Evolutionary conservation across 2,797 vertebrate genomes (phyloP), one percentile per base, ranked within the genome.

Genomic region (Amazona finschi): DNA sequence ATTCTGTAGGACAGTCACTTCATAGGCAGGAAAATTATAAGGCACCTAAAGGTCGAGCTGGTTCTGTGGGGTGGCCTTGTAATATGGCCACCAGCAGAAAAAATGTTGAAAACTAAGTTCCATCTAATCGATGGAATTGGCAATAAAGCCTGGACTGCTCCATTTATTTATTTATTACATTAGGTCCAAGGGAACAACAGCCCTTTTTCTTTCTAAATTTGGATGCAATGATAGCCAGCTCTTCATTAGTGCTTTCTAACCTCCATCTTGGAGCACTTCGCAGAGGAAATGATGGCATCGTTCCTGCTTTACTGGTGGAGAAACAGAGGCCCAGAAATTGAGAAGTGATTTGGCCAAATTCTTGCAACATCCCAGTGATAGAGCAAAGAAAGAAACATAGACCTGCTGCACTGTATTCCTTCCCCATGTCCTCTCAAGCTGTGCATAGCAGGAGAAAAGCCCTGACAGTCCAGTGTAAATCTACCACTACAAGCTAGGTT

Each of bases 111-210:
- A 96, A 96, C 88, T 88, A 91, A 75, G 70, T 76, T 93, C 77
- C 73, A 64, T 91, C 87, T 96, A 93, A 94, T 94, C 90, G 90
- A 91, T n/a, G 73, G 71, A 95, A 94, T 58, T 91, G 85, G 80
- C 90, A 94, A 84, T 78, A 91, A 94, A 86, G 55, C 25, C 3
- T 5, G 33, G 43, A 58, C 73, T 88, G 58, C 76, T 90, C 76
- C 50, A 60, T 86, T 69, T 96, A 88, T 95, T 95, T 96, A 95
- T 95, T 94, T 96, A 94, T 96, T 93, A 60, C 62, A 81, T 84
- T 78, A 91, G 38, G 83, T 88, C 83, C 58, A 52, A 84, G 85
- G 77, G 94, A 95, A 94, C 58, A 86, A 94, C 70, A 84, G 76
- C 66, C 50, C 80, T 82, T 96, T 93, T 86, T 88, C 79, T 81